Base-by-base conservation (phyloP, 1,140 invertebrate species). In the Steinernema khuongi region DNA sequence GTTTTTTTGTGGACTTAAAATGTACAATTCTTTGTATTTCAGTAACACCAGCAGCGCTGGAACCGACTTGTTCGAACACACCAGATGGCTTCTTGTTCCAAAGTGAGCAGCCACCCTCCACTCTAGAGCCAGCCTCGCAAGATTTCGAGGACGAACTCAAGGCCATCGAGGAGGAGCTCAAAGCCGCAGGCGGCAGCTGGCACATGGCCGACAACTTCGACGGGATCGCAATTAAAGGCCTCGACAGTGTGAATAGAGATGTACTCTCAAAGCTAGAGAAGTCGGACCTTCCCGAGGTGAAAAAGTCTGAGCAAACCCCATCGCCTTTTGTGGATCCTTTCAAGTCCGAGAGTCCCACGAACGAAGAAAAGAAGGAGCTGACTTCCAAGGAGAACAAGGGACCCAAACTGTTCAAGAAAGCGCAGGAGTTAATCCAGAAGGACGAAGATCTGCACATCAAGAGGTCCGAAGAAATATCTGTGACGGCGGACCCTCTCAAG, bases 171-270 rank as follows among this genome's bases (percentile, higher is more conserved):
- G n/a, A 41, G 36, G n/a, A 41, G 36, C 36, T 41, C 36, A 41
- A 11, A n/a, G n/a, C 7, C 7, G 36, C 7, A n/a, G 36, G 36
- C 7, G n/a, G 36, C 36, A 41, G 7, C 26, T 60, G 50, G 50
- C 50, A 60, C 50, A 60, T 60, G 50, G 19, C 50, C 14, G 50
- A 60, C 50, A 60, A 60, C 22, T 60, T 60, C 19, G 50, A 60
- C 50, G 50, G 50, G 26, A 14, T 60, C 50, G 7, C 22, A 26
- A 60, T 14, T 7, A 22, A 60, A 22, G 19, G 50, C 4, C 4
- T 14, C 11, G 50, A 60, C 50, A 26, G 11, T 11, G 50, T 60
- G 50, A 14, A 60, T 2, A 26, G 4, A 4, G 50, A 60, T 22
- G 19, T 60, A 7, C 50, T 60, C 7, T 11, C 50, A 22, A 22